Base-by-base conservation (phyloP, 2,888 invertebrate genomes). In the Osmoderma eremita region DNA sequence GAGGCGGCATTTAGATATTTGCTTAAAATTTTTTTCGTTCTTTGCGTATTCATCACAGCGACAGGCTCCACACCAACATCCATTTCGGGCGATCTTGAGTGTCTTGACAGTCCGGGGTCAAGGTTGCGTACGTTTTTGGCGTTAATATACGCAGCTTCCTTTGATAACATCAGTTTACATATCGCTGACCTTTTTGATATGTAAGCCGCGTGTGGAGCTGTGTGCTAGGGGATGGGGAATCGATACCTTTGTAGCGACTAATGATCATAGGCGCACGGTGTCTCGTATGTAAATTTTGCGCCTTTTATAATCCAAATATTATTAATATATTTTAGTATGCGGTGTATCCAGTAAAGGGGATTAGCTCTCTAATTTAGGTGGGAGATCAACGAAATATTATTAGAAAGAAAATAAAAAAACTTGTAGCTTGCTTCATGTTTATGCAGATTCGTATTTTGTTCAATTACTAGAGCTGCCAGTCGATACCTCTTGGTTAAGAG, bases 131-230 rank as follows among this genome's bases (percentile, higher is more conserved):
- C 36, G 38, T 53, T n/a, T 36, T 53, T 10, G 36, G 17, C 17
- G 36, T 15, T 36, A 53, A 38, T 17, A 38, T 53, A 53, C 38
- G 38, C 17, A 20, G 38, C 38, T 17, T 36, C 38, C 53, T 53
- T 53, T 53, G 53, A 38, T 12, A 38, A 39, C 39, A 53, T 53
- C 38, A 53, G 53, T 38, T 53, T 38, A 53, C 53, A 38, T 53
- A 38, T 38, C 39, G 53, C 18, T 53, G 53, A 38, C 38, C 38
- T 39, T 38, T 53, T 53, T 53, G 53, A 53, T 39, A 53, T 39
- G 36, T 39, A 18, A 38, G 24, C 5, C 18, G 53, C 8, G 17
- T 17, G 10, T n/a, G 53, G 38, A 36, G 17, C 53, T 1, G 18
- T 36, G 18, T 38, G 38, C 38, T 36, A 53, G 15, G 3, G 30